A percentile compares a stretch with the other conserved stretches of the same genome.
These are phyloP conservation scores for Acheta domesticus DNA, from an alignment of 2,888 invertebrate genomes.

Conservation along the genomic window DNA sequence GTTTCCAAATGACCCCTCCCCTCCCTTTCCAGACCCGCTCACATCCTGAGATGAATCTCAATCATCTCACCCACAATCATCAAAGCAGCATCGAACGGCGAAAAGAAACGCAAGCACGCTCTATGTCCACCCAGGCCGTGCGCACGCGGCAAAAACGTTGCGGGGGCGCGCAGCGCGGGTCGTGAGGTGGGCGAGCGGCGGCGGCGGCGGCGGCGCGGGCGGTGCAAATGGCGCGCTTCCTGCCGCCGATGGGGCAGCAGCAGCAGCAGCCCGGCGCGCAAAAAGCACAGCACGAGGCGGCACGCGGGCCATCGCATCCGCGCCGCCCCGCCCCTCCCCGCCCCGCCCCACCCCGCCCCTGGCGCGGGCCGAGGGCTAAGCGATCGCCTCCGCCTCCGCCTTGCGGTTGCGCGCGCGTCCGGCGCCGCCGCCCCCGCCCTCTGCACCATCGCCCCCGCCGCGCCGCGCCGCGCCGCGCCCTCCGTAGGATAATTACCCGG, in stretches of 20 bases:
- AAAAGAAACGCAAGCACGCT: too few relatives aligned
- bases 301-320: not conserved
- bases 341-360: not conserved
- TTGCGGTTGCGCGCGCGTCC: not conserved
- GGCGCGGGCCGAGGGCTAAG: not conserved
- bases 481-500: not conserved
- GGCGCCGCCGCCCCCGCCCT: not conserved
- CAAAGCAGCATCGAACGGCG: too few relatives aligned
- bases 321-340: not conserved
- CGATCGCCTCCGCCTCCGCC: not conserved
- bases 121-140: not conserved
- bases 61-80: too few relatives aligned
- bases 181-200: not conserved
- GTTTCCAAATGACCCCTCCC: too few relatives aligned
- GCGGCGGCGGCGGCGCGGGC: not conserved
- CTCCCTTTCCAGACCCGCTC: too few relatives aligned
- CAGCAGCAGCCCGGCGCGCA: not conserved
- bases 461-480: not conserved
- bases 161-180: not conserved
- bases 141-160: not conserved
- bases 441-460: not conserved
- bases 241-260: not conserved
- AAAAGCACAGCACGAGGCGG: not conserved
- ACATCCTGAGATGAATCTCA: too few relatives aligned
- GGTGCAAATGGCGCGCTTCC: not conserved